Percentiles rank a stretch among this genome's conserved stretches.
Conservation (phyloP, 2,113 vertebrate species). For the Spheniscus mendiculus region DNA sequence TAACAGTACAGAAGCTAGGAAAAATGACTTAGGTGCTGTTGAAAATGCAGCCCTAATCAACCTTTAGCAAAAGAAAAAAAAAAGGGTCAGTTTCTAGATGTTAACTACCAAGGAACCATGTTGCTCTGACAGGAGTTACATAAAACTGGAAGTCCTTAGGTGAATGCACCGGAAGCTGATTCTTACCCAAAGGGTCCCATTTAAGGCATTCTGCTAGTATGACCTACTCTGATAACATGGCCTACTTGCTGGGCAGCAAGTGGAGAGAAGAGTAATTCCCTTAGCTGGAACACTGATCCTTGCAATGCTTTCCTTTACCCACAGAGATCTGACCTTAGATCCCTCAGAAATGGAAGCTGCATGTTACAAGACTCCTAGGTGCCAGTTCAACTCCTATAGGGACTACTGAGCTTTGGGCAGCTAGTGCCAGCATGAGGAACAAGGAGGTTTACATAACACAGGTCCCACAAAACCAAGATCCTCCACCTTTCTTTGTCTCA, state of each 20-base stretch:
- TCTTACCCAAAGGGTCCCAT: not conserved
- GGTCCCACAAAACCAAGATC: not conserved
- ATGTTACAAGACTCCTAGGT: not conserved
- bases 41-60: not conserved
- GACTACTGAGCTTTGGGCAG: not conserved
- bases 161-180: not conserved
- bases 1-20: not conserved
- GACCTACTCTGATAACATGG: not conserved
- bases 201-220: not conserved
- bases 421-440: not conserved
- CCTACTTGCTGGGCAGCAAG: not conserved
- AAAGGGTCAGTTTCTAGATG: not conserved
- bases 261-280: not conserved
- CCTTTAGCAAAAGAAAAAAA: not conserved
- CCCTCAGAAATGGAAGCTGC: not conserved
- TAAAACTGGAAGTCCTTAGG: not conserved
- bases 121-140: not conserved
- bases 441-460: not conserved
- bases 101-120: not conserved
- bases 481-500: not conserved
- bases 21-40: not conserved
- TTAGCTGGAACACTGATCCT: rapidly evolving
- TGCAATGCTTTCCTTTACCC: not conserved
- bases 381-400: not conserved
- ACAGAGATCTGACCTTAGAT: not conserved